Evolutionary conservation across 2,113 vertebrate genomes (phyloP), one percentile per base, ranked within the genome.

Genomic region (Brevimyrus niger): DNA sequence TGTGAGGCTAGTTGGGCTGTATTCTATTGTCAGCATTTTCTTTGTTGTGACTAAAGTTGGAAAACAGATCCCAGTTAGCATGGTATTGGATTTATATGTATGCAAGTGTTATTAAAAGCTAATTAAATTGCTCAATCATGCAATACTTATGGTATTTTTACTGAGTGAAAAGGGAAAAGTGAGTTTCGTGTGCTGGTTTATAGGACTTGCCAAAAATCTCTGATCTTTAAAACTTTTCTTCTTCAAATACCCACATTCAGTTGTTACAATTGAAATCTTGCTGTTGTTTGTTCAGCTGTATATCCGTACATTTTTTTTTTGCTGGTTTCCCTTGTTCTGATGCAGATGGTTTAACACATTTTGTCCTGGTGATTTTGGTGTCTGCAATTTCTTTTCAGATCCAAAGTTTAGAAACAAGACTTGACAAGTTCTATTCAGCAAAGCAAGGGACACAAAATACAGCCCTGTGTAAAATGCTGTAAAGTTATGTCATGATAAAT

Each of bases 401-500:
- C 23, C 46, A 73, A 15, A 23, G 44, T 44, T n/a, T 76, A 69
- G 76, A 27, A 47, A 69, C n/a, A 69, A 27, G 35, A 48, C 19
- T 31, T 47, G 83, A 27, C 47, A n/a, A 87, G 46, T 27, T 73
- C 17, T 21, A 19, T 61, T 69, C 10, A 8, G 50, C 80, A 85
- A 23, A 61, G 23, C 50, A n/a, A 61, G 50, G 10, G 85, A 19
- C 85, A 87, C 88, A 48, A 89, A 44, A 58, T 58, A 42, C 83
- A 47, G n/a, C 4, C 44, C 58, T 89, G 50, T 35, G 48, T 38
- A 31, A 58, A 89, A 46, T 58, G 27, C 55, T 88, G 88, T 82
- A 80, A 89, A 89, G 31, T 69, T 10, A 55, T 47, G 80, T 84
- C 21, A 58, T 83, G 76, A 82, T 89, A 89, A 89, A 55, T 58